Evolutionary conservation across 1,140 invertebrate genomes (phyloP), one percentile per base, ranked within the genome.

Genomic region (Danaus melanippus): DNA sequence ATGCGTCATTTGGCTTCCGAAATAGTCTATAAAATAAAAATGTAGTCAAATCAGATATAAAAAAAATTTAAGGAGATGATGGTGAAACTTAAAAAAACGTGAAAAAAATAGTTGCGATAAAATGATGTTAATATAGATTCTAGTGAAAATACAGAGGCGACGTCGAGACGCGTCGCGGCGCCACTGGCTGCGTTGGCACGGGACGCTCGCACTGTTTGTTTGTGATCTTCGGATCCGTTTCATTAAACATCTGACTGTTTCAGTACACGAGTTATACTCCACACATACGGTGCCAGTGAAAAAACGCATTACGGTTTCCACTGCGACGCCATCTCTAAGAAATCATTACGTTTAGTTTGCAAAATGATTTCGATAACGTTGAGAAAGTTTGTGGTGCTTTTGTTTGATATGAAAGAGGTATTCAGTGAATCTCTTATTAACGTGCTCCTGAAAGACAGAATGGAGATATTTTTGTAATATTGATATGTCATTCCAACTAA

Each of bases 361-460:
- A 62, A 67, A 56, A 81, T 76, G 74, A 65, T 64, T 56, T 74
- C 67, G 40, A 64, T 69, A 50, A 80, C 75, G 68, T 62, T 75
- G 66, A 67, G 73, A 52, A 83, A 80, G 67, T 76, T 80, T 51
- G 81, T 84, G 11, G 77, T 76, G 53, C 60, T 81, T 10, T 59
- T 81, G 42, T 86, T 85, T 42, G 80, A 85, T 62, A 79, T 85
- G 43, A 86, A 86, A 50, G 84, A 85, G 71, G 84, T 73, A 62
- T 86, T 85, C 56, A 86, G 84, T 84, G 84, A 86, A 76, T 84
- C 74, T 53, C 68, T 83, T 10, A 81, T 85, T 52, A 84, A 86
- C 54, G 84, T 84, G 52, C 46, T 85, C 17, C 63, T 82, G 51
- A 84, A 76, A 72, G 80, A 82, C 68, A 75, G 78, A 82, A 60